phyloP scores from a whole-genome alignment of 2,797 vertebrate species.

The Dipus sagitta region DNA sequence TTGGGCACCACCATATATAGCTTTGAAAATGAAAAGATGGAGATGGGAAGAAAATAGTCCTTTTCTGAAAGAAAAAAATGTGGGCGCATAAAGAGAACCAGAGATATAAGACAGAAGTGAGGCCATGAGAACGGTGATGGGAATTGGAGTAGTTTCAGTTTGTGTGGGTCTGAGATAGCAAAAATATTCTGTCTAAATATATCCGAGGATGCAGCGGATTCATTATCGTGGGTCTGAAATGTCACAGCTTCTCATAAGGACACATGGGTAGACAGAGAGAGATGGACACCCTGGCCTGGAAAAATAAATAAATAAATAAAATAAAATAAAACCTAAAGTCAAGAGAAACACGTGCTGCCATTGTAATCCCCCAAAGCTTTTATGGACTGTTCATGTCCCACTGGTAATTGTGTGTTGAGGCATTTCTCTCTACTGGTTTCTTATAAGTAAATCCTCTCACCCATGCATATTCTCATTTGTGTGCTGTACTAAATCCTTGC shows the following conservation, averaged over 20 bases:
- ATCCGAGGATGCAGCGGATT: background rate
- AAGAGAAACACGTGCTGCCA: too few relatives aligned
- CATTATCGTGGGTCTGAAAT: background rate
- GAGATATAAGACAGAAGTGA: background rate
- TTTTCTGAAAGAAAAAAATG: constrained; percentile 56
- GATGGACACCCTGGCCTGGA: background rate
- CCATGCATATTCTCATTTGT: background rate
- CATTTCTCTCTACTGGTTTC: constrained; percentile 9
- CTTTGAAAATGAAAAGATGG: background rate
- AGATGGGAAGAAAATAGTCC: constrained; percentile 59
- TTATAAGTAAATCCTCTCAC: background rate
- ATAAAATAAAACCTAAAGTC: too few relatives aligned
- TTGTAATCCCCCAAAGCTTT: background rate
- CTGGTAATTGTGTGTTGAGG: background rate
- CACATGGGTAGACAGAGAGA: background rate
- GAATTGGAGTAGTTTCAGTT: accelerated
- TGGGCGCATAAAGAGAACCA: background rate
- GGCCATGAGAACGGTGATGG: background rate
- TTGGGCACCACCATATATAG: constrained; percentile 56
- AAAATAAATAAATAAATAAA: constrained; percentile 20
- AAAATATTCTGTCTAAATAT: background rate
- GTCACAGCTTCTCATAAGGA: background rate
- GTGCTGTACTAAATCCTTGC: background rate
- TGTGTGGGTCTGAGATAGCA: background rate
- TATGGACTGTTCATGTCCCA: background rate